Evolutionary conservation across 53 echinoderm and acorn worm species (phyloP), one percentile per base, ranked within the genome.

Genomic region (Holothuria leucospilota): DNA sequence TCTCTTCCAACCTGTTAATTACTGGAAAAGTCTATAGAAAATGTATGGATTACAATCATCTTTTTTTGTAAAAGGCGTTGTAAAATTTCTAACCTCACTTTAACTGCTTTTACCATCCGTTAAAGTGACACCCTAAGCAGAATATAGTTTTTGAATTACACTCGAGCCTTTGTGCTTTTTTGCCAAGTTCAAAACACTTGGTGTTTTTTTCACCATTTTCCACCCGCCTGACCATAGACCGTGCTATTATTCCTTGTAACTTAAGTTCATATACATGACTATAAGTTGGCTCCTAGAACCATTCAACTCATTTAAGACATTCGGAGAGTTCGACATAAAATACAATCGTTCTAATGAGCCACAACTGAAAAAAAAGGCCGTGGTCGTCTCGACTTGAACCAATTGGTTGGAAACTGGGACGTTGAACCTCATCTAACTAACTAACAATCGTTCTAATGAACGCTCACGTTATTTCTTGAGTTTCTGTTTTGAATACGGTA

Each of bases 201-300:
- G 72, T 72, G 41, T 72, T 72, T 29, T 72, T 72, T 72, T 72
- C 72, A 8, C 72, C 72, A 13, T 38, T 13, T 30, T 72, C 72
- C 13, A 72, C 72, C 72, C 72, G 39, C 14, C 41, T 13, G 39
- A 41, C 72, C 13, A 34, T 34, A 38, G 72, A 72, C 1, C 72
- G 29, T 13, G 39, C 29, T 16, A 72, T 72, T 27, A 41, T 72
- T 29, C 72, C 72, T 21, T 72, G 72, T 14, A 72, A 41, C 29
- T 72, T 72, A 72, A 16, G 21, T 13, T 72, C 21, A 21, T 72
- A 72, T 14, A 1, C 13, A 14, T 38, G 39, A 30, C 29, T n/a
- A n/a, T 23, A 40, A 72, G 72, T 16, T 72, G 38, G 21, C 39
- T 72, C 14, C 38, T 34, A 29, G 72, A 34, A 29, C 12, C 72